Base-by-base conservation (phyloP, 2,113 vertebrate species). In the Rutilus rutilus region DNA sequence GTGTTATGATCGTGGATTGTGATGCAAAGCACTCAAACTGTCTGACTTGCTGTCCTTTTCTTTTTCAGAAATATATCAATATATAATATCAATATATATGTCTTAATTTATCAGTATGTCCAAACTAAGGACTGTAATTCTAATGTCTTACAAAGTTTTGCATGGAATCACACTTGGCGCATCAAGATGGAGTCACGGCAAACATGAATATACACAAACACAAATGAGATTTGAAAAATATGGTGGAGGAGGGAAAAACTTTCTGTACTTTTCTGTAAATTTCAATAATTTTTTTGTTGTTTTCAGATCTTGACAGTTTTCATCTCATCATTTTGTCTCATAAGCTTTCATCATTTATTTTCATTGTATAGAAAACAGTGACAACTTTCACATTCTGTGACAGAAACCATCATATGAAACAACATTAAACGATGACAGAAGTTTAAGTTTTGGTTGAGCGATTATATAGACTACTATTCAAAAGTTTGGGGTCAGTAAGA, bases 381-480 rank as follows among this genome's bases (percentile, higher is more conserved):
- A 54, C 52, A 19, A 21, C 23, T 25, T 25, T 60, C 5, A 54
- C 17, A 17, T 67, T 33, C 14, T 67, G 64, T 67, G 27, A 67
- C 64, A 17, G 27, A 67, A 65, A 65, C 62, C 62, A 33, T 65
- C 27, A 65, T 64, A 27, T 64, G 25, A 6, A 65, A 65, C 14
- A 17, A 65, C 14, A 33, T 8, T 27, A 33, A 6, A 62, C 1
- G 4, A 62, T 62, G 10, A 62, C 11, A 27, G 60, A 62, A 62
- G 1, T 14, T 14, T 0, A 0, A 6, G 15, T 27, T 62, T 64
- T 27, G 1, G 0, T 1, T 62, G 2, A 64, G 2, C 2, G 12
- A 64, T 2, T 25, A 62, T 64, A 64, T 64, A 64, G 5, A 64
- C 2, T 27, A 27, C n/a, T 5, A 5, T 52, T 52, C 15, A 52